Conservation (phyloP, 2,797 vertebrate species). For the Alosa sapidissima region DNA sequence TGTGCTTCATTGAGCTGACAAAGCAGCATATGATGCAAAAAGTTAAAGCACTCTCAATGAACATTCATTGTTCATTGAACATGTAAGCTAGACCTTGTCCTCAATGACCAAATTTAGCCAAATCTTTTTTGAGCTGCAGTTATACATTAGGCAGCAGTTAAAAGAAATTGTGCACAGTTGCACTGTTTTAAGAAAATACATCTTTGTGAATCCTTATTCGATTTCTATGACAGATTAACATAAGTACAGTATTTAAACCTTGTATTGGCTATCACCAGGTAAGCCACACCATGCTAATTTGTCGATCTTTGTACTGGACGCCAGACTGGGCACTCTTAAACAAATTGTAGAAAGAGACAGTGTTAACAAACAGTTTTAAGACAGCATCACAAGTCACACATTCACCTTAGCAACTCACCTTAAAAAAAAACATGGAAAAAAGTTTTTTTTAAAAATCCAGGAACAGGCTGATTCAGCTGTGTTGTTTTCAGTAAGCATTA, state of each 20-base stretch:
- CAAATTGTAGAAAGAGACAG: background rate
- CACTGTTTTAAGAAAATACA: background rate
- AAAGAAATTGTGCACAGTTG: background rate
- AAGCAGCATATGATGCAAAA: too few relatives aligned
- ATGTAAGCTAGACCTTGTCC: too few relatives aligned
- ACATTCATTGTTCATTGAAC: too few relatives aligned
- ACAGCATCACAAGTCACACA: too few relatives aligned
- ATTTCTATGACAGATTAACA: background rate
- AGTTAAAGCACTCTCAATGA: too few relatives aligned
- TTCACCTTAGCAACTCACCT: background rate
- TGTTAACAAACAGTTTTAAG: too few relatives aligned
- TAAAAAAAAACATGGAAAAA: background rate
- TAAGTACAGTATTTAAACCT: background rate
- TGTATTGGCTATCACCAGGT: background rate
- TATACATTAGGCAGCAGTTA: background rate
- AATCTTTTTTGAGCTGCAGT: background rate
- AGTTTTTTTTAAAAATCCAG: background rate
- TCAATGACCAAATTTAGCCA: background rate
- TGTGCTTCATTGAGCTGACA: too few relatives aligned
- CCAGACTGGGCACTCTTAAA: background rate
- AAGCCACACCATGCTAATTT: background rate
- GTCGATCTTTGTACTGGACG: background rate
- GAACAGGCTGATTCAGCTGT: conserved; percentile 19
- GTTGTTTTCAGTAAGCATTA: conserved; percentile 16
- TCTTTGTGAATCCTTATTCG: background rate